Evolutionary conservation across 1,140 invertebrate genomes (phyloP).

Genomic region (Reticulitermes speratus): DNA sequence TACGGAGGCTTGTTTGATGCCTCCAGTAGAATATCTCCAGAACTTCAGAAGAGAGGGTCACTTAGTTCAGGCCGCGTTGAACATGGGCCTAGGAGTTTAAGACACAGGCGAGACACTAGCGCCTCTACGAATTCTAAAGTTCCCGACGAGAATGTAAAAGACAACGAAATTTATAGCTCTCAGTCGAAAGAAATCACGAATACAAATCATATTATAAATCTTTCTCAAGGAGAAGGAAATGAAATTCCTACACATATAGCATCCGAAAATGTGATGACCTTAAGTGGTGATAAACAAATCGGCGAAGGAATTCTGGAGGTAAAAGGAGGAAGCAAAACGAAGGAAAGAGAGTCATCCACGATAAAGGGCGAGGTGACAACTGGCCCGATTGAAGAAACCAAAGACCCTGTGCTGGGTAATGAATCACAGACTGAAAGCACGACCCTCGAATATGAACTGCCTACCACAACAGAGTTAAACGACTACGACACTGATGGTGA

Average conservation of each 20-base stretch:
- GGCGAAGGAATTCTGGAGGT: too few species aligned
- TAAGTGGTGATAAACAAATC: too few species aligned
- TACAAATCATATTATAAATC: neutral
- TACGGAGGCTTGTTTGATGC: neutral
- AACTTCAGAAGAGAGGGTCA: neutral
- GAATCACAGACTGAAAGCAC: neutral
- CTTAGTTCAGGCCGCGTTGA: conserved; percentile 44
- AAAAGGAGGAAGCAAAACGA: neutral
- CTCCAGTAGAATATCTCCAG: neutral
- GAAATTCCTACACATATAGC: neutral
- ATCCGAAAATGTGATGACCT: too few species aligned
- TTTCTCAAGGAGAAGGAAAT: neutral
- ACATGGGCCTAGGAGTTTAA: conserved; percentile 52
- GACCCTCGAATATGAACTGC: neutral
- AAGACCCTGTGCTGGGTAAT: neutral
- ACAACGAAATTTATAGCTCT: neutral
- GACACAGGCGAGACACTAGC: conserved; percentile 29
- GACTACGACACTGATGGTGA: neutral
- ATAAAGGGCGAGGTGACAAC: neutral
- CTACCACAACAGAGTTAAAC: neutral
- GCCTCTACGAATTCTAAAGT: neutral
- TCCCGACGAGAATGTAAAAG: neutral
- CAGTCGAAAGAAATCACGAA: neutral
- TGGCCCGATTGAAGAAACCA: neutral
- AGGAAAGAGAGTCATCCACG: neutral